Evolutionary conservation across 2,888 invertebrate genomes (phyloP).

Genomic region (Melinaea marsaeus): DNA sequence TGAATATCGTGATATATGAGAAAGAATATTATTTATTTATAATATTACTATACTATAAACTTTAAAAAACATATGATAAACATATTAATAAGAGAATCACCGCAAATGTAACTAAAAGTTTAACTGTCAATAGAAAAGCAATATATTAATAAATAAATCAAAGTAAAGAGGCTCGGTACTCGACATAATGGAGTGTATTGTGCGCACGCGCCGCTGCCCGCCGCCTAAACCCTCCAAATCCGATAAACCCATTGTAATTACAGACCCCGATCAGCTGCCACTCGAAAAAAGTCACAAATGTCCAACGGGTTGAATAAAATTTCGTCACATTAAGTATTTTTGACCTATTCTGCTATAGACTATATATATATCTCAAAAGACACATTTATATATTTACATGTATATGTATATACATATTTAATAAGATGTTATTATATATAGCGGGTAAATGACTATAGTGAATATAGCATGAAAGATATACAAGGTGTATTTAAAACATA

Average conservation of each 20-base stretch:
- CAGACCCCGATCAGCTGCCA: conserved; percentile 57
- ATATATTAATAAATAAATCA: conserved; percentile 66
- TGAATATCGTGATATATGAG: too few species aligned
- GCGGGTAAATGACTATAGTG: too few species aligned
- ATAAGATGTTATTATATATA: too few species aligned
- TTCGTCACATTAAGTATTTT: too few species aligned
- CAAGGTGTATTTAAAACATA: too few species aligned
- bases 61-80: background rate
- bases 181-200: conserved; percentile 64
- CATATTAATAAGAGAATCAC: background rate
- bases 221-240: conserved; percentile 40
- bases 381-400: background rate
- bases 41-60: too few species aligned
- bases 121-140: conserved; percentile 44
- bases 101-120: background rate
- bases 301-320: conserved; percentile 32
- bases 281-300: conserved; percentile 45
- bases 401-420: too few species aligned
- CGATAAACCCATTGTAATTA: conserved; percentile 62
- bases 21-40: too few species aligned
- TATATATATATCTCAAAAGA: too few species aligned
- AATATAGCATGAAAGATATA: too few species aligned
- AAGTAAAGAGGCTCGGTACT: conserved; percentile 53
- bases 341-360: too few species aligned
- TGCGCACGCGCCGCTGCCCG: conserved; percentile 45